Percentiles rank a stretch among this genome's conserved stretches.
These are phyloP conservation scores for Umimayanthus kanabou DNA, from an alignment of 92 coral and sea anemone genomes.

Conservation along the genomic window DNA sequence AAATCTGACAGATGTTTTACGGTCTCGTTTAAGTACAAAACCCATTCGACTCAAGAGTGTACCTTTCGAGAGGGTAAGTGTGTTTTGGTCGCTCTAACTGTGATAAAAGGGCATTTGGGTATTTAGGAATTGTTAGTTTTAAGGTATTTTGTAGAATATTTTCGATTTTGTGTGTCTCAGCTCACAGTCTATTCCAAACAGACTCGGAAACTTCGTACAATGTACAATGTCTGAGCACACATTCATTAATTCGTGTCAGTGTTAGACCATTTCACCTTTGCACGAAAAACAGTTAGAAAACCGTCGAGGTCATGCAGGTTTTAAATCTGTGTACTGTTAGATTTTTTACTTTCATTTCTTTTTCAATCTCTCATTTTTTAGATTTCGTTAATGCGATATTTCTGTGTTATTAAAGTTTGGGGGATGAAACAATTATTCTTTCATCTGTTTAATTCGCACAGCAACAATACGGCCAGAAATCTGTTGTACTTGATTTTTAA, in stretches of 20 bases:
- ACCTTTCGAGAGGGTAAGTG: constrained; percentile 2
- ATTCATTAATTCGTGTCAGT: background rate
- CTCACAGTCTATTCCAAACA: background rate
- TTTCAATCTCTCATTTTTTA: background rate
- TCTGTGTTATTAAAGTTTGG: background rate
- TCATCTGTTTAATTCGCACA: background rate
- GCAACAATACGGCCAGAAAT: background rate
- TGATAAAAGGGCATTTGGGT: background rate
- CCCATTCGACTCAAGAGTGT: background rate
- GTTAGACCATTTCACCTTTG: background rate
- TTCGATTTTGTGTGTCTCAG: background rate
- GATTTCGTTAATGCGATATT: background rate
- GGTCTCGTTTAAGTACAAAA: background rate
- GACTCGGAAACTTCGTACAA: background rate
- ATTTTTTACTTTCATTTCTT: background rate
- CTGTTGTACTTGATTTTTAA: background rate
- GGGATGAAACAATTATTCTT: background rate
- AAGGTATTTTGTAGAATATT: background rate
- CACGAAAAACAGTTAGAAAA: background rate
- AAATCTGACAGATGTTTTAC: background rate
- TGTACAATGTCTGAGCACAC: background rate
- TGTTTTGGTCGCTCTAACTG: background rate
- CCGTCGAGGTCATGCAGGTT: too few species aligned
- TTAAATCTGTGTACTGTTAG: background rate
- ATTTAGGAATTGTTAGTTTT: background rate